Conservation (phyloP, 2,888 invertebrate genomes). For the Acleris literana region DNA sequence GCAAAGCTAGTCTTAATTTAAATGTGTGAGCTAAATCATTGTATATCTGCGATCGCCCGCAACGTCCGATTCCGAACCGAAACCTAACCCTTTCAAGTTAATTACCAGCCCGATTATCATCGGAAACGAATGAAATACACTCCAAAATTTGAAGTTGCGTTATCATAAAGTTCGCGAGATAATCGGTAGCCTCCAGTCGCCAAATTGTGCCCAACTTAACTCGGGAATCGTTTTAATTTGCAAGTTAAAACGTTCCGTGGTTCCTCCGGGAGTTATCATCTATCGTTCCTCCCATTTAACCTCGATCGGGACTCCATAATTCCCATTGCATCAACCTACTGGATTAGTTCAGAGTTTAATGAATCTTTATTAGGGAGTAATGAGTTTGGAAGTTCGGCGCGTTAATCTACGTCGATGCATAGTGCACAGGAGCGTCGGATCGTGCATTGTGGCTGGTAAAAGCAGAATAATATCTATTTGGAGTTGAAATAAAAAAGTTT, state of each 20-base stretch:
- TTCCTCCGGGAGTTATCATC: constrained; percentile 37
- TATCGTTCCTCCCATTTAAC: constrained; percentile 35
- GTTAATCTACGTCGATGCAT: constrained; percentile 15
- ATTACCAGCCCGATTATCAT: constrained; percentile 19
- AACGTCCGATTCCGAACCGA: too few species aligned
- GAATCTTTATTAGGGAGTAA: constrained; percentile 33
- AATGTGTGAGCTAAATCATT: too few species aligned
- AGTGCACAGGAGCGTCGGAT: constrained; percentile 4
- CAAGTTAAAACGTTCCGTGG: constrained; percentile 42
- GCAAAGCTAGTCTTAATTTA: too few species aligned
- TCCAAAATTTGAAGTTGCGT: constrained; percentile 27
- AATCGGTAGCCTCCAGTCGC: constrained; percentile 32
- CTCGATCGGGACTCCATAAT: constrained; percentile 30
- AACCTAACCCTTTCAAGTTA: constrained; percentile 13
- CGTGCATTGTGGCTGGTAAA: not conserved
- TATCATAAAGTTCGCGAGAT: constrained; percentile 35
- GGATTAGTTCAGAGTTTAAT: constrained; percentile 29
- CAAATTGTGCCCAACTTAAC: constrained; percentile 25
- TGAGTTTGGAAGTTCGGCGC: constrained; percentile 16
- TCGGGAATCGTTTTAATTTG: constrained; percentile 40
- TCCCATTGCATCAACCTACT: constrained; percentile 25
- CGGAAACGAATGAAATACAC: constrained; percentile 25
- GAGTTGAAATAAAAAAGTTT: too few species aligned
- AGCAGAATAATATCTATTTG: too few species aligned
- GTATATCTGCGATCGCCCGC: too few species aligned